A percentile compares a stretch with the other conserved stretches of the same genome.
These are phyloP conservation scores for Lepidothrix coronata DNA, from an alignment of 2,113 vertebrate species.

Conservation along the genomic window DNA sequence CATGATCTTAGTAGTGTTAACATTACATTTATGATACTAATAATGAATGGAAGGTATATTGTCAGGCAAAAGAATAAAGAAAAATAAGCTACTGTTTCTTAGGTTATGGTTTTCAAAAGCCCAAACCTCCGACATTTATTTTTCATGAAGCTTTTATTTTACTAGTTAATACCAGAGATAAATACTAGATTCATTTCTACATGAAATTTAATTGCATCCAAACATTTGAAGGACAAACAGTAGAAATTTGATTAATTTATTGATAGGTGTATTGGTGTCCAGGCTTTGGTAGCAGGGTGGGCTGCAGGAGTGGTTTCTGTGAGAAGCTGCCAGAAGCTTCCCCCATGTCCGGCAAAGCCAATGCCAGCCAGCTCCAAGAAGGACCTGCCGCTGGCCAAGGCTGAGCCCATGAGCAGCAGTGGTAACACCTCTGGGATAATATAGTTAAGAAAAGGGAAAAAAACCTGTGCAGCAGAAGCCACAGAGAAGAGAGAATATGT, in stretches of 20 bases:
- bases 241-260: not conserved
- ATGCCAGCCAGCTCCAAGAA: not conserved
- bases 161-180: not conserved
- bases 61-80: not conserved
- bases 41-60: not conserved
- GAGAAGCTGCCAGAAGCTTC: not conserved
- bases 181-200: not conserved
- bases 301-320: not conserved
- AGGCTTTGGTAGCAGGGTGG: not conserved
- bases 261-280: not conserved
- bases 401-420: not conserved
- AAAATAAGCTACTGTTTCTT: not conserved
- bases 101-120: not conserved
- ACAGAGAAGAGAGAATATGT: not conserved
- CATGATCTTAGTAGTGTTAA: not conserved
- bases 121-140: not conserved
- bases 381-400: not conserved
- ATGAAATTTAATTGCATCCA: not conserved
- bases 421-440: not conserved
- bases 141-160: slow-evolving; percentile 24
- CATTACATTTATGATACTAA: not conserved
- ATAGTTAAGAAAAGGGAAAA: not conserved
- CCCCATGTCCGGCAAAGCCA: not conserved
- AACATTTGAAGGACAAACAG: not conserved
- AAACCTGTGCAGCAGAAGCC: not conserved